A percentile compares a stretch with the other conserved stretches of the same genome.
These are phyloP conservation scores for Zaprionus inermis DNA, from an alignment of 1,140 invertebrate species.

Conservation along the genomic window DNA sequence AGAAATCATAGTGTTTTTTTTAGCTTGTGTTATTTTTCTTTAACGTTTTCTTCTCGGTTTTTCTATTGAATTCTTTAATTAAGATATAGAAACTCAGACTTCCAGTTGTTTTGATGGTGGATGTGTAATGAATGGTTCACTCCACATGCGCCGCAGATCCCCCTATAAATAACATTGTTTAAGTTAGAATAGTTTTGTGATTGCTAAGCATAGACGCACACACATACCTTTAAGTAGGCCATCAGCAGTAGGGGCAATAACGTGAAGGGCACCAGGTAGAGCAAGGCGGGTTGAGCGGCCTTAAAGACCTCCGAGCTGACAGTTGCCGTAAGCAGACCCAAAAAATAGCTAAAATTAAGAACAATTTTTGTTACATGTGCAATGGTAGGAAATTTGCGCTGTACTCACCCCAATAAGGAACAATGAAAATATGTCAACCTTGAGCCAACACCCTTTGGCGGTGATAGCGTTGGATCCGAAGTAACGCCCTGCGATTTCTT, in stretches of 20 bases:
- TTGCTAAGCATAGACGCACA: background rate
- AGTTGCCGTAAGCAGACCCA: conserved; percentile 97
- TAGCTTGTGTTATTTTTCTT: conserved; percentile 32
- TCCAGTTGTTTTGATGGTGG: conserved; percentile 85
- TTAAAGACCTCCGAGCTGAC: conserved; percentile 99
- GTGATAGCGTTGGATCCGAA: conserved; percentile 77
- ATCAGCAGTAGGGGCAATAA: conserved; percentile 97
- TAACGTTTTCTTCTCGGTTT: conserved; percentile 41
- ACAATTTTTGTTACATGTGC: too few species aligned
- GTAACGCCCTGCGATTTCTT: conserved; percentile 90
- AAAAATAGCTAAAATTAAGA: conserved; percentile 89
- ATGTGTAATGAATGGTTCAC: conserved; percentile 96
- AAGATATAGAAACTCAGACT: conserved; percentile 84
- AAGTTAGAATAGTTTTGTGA: background rate
- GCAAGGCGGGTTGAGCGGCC: conserved; percentile 97
- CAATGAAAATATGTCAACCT: conserved; percentile 96
- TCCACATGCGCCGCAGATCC: conserved; percentile 98
- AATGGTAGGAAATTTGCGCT: background rate
- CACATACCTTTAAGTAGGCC: conserved; percentile 96
- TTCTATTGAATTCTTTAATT: conserved; percentile 40
- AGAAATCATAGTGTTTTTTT: conserved; percentile 55
- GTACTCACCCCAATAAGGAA: conserved; percentile 92
- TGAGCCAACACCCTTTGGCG: conserved; percentile 84
- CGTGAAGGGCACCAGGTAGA: conserved; percentile 98
- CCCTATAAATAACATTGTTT: conserved; percentile 87